Evolutionary conservation across 2,113 vertebrate species (phyloP).

Genomic region (Lota lota): DNA sequence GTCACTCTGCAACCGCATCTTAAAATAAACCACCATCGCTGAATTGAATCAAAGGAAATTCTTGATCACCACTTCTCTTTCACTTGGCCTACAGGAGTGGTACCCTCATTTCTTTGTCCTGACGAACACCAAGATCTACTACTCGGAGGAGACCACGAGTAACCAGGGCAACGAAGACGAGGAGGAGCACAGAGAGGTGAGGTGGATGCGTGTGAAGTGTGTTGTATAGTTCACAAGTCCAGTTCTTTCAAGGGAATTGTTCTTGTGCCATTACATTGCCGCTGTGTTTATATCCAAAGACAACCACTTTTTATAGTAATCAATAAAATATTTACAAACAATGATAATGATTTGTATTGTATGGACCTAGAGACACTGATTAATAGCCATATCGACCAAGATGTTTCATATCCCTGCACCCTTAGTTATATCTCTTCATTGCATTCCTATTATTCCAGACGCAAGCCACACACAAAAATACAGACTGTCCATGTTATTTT

Average conservation of each 20-base stretch:
- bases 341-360: too few relatives aligned
- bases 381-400: too few relatives aligned
- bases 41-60: too few relatives aligned
- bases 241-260: neutral
- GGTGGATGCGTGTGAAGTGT: constrained; percentile 17
- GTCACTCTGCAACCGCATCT: neutral
- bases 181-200: constrained; percentile 94
- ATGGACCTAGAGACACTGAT: too few relatives aligned
- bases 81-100: constrained; percentile 83
- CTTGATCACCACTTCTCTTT: neutral
- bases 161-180: constrained; percentile 94
- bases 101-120: constrained; percentile 97
- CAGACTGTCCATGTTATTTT: neutral
- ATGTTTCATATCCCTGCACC: too few relatives aligned
- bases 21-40: too few relatives aligned
- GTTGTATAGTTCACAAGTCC: neutral
- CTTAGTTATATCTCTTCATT: too few relatives aligned
- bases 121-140: constrained; percentile 97
- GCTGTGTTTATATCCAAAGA: neutral
- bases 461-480: too few relatives aligned
- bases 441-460: too few relatives aligned
- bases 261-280: neutral
- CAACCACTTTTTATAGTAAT: too few relatives aligned
- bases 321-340: too few relatives aligned
- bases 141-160: constrained; percentile 90